Conservation (phyloP, 2,888 invertebrate genomes). For the Apamea epomidion region DNA sequence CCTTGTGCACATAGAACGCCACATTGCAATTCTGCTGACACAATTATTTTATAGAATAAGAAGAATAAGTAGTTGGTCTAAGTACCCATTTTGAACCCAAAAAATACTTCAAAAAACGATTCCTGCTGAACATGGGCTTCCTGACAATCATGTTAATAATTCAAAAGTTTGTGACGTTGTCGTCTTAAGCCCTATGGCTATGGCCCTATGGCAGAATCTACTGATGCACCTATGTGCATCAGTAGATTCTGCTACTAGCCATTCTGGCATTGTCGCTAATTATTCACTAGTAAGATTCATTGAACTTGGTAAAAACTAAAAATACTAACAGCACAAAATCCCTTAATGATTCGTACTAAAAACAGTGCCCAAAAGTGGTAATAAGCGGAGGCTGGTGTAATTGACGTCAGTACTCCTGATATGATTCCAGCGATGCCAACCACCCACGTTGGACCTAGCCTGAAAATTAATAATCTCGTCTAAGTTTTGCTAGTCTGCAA, state of each 20-base stretch:
- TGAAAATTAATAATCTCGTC: not conserved
- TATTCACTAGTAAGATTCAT: not conserved
- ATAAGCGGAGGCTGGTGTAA: slow-evolving; percentile 83
- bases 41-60: not conserved
- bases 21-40: not conserved
- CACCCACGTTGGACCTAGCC: slow-evolving; percentile 86
- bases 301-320: not conserved
- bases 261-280: not conserved
- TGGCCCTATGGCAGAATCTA: too few species aligned
- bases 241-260: not conserved
- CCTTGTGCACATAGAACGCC: not conserved
- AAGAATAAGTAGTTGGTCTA: not conserved
- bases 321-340: slow-evolving; percentile 86
- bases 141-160: too few species aligned
- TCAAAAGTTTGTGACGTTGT: not conserved
- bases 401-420: slow-evolving; percentile 81
- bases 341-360: slow-evolving; percentile 78
- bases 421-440: slow-evolving; percentile 81
- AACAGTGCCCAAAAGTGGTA: slow-evolving; percentile 83
- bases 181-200: too few species aligned
- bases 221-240: too few species aligned
- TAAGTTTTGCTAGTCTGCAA: not conserved
- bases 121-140: not conserved
- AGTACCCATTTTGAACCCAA: not conserved
- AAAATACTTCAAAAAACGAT: not conserved